Evolutionary conservation across 1,140 invertebrate species (phyloP).

Genomic region (Nasonia longicornis): DNA sequence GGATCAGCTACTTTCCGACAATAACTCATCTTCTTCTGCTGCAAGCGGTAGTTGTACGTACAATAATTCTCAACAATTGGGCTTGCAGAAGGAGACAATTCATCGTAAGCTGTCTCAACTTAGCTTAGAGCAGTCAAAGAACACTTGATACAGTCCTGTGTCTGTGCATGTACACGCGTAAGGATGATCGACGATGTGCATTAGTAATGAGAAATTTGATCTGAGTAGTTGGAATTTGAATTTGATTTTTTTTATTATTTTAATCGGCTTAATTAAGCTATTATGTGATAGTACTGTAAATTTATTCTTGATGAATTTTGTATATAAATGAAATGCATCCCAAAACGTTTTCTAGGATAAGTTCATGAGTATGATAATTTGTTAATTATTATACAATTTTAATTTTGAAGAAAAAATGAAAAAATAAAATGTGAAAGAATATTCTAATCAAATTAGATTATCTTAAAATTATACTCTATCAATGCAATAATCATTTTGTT

Average conservation of each 20-base stretch:
- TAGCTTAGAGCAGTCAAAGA: slow-evolving; percentile 30
- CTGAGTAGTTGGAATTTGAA: neutral
- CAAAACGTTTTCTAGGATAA: neutral
- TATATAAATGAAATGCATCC: neutral
- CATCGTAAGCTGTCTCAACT: slow-evolving; percentile 25
- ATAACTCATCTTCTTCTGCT: slow-evolving; percentile 23
- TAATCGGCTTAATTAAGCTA: neutral
- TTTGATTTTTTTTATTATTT: neutral
- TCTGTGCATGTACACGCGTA: neutral
- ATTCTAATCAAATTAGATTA: neutral
- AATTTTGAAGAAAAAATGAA: neutral
- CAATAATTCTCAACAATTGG: slow-evolving; percentile 12
- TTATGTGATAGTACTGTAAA: neutral
- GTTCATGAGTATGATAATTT: neutral
- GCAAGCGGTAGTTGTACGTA: neutral
- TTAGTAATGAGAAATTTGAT: neutral
- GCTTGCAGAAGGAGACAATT: neutral
- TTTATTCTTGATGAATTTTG: neutral
- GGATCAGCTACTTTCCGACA: slow-evolving; percentile 39
- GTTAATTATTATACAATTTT: neutral
- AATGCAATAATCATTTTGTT: neutral
- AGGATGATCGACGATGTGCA: neutral
- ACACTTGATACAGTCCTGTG: slow-evolving; percentile 32
- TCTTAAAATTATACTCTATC: neutral
- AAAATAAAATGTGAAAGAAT: neutral